Evolutionary conservation across 2,888 invertebrate genomes (phyloP).

Genomic region (Lissocephala sabroskyi): DNA sequence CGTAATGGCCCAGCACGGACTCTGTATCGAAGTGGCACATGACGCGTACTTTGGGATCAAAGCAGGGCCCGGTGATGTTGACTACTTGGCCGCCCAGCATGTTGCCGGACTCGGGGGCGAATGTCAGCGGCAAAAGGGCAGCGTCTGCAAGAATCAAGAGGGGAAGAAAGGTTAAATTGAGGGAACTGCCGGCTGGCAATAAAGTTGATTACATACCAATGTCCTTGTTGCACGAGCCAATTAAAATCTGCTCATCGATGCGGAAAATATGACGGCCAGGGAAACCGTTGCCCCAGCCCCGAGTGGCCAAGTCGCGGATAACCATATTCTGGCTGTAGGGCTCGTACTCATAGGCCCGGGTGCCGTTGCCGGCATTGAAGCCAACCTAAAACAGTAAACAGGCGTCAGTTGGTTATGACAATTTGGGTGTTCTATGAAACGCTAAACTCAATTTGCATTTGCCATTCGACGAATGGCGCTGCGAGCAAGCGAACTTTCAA

Average conservation of each 20-base stretch:
- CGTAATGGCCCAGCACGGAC: conserved; percentile 83
- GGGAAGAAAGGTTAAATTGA: background rate
- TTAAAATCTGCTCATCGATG: conserved; percentile 93
- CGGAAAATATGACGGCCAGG: conserved; percentile 95
- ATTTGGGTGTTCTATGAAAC: too few relatives aligned
- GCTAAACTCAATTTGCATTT: too few relatives aligned
- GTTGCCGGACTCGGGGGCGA: conserved; percentile 95
- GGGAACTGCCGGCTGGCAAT: background rate
- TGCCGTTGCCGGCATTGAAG: conserved; percentile 97
- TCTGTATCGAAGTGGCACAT: conserved; percentile 89
- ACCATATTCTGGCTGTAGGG: conserved; percentile 93
- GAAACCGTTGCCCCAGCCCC: conserved; percentile 90
- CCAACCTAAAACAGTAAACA: conserved; percentile 80
- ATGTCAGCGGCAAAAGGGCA: conserved; percentile 85
- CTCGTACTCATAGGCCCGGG: conserved; percentile 88
- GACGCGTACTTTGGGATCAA: conserved; percentile 82
- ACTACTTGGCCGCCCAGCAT: conserved; percentile 98
- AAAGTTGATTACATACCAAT: conserved; percentile 76
- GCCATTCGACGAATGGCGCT: too few relatives aligned
- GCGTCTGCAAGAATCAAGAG: conserved; percentile 81
- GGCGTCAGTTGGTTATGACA: too few relatives aligned
- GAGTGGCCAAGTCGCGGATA: conserved; percentile 84
- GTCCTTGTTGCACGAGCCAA: conserved; percentile 94
- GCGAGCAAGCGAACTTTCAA: too few relatives aligned
- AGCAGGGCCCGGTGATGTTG: conserved; percentile 97